Evolutionary conservation across 2,113 vertebrate genomes (phyloP).

Genomic region (Psittacula cyanocephala): DNA sequence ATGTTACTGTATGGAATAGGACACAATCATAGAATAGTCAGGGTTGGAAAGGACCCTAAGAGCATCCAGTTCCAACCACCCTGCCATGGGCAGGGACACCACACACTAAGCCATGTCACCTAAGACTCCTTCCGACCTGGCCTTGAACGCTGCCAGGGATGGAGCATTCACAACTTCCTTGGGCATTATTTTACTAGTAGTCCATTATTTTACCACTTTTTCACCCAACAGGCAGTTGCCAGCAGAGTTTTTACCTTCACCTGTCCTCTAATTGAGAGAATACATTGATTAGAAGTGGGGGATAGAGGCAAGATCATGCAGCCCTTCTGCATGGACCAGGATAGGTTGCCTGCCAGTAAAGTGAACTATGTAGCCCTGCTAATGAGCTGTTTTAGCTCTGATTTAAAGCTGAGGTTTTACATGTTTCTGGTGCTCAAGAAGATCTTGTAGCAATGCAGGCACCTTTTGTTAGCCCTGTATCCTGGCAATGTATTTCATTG

Average conservation of each 20-base stretch:
- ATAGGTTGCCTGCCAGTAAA: background rate
- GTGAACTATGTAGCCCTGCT: background rate
- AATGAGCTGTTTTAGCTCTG: background rate
- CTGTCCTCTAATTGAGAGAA: background rate
- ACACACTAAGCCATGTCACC: background rate
- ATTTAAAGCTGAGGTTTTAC: background rate
- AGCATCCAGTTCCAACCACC: background rate
- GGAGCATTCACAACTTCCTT: background rate
- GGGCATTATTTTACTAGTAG: background rate
- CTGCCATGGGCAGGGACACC: background rate
- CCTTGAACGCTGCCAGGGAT: background rate
- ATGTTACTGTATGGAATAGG: background rate
- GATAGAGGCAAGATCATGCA: background rate
- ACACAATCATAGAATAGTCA: background rate
- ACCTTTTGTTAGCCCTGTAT: background rate
- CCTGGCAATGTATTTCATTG: background rate
- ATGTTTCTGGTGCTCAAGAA: background rate
- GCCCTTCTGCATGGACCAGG: fast-evolving
- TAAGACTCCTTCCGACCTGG: background rate
- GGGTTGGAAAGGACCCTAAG: background rate
- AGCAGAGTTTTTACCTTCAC: background rate
- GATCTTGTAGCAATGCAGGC: fast-evolving
- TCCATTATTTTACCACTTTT: background rate
- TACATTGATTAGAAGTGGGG: background rate
- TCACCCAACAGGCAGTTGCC: background rate